Evolutionary conservation across 2,113 vertebrate genomes (phyloP), one percentile per base, ranked within the genome.

Genomic region (Sminthopsis crassicaudata): DNA sequence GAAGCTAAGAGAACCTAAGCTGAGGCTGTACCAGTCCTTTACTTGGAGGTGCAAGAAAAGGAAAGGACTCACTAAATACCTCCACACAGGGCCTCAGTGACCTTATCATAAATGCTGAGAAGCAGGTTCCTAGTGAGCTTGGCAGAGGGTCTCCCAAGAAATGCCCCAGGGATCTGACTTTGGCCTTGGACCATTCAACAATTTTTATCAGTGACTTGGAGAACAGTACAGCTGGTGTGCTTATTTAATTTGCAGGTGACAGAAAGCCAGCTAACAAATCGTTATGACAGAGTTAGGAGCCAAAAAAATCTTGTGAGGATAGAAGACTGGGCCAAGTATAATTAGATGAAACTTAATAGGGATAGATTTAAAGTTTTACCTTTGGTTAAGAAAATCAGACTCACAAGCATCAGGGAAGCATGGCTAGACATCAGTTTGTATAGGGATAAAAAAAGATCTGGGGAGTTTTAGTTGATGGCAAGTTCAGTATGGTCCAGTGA

Each of bases 131-230:
- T 23, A n/a, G 19, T 42, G n/a, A 84, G n/a, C 7, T 23, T 84
- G 67, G 67, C 67, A 42, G 30, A 3, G 30, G 57, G 30, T 30
- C n/a, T 84, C 19, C 67, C 67, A 84, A n/a, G n/a, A 84, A 84
- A 84, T 8, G 6, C n/a, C 36, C n/a, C 67, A 23, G 6, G 14
- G 67, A 42, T 42, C n/a, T 42, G 19, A 19, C 16, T 84, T 84
- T 84, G 67, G 67, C n/a, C 36, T 23, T 42, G 67, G n/a, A 84
- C 36, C 36, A 84, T 42, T 84, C 22, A 84, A 84, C 67, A 7
- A 84, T 84, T 84, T 84, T 84, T 84, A 42, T 84, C 67, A 84
- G 67, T 84, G 67, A n/a, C n/a, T 84, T 84, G 67, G 67, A 84
- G 42, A 22, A 23, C 19, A 84, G 67, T 84, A 42, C 6, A 84